Base-by-base conservation (phyloP, 2,888 invertebrate genomes). In the Drosophila robusta region DNA sequence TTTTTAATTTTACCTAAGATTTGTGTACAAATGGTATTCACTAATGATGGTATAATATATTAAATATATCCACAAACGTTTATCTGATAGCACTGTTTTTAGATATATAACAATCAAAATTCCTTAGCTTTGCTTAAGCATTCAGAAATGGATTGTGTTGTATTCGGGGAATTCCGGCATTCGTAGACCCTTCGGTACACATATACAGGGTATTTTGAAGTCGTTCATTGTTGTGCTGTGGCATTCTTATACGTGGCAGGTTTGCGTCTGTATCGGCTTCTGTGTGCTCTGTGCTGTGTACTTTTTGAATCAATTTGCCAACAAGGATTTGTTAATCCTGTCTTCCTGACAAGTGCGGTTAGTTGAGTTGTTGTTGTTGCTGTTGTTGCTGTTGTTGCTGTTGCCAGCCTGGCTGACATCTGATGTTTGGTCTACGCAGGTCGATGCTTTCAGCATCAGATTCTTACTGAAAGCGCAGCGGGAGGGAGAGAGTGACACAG, bases 331-430 rank as follows among this genome's bases (percentile, higher is more conserved):
- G 89, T 90, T 90, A 90, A 90, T 90, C 90, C 90, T 89, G 90
- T 90, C 90, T 90, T 87, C 80, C 87, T 90, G 90, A 90, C 90
- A 90, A 90, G 90, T 90, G 90, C 89, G 90, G 90, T 90, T 90
- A 89, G 79, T 80, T 78, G 86, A 80, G 75, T 82, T 87, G 85
- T 71, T 78, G 78, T 29, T 63, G 67, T 4, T 71, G 75, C 80
- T 87, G 85, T 71, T 78, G 78, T 29, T 63, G 67, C 4, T 71
- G 68, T 24, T 62, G 54, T 11, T 61, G 58, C 22, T 68, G 38
- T n/a, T 38, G 65, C 32, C 16, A 41, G 52, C 42, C 49, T 38
- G 74, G 51, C 68, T 82, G 78, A 78, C 79, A 71, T 83, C 80
- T 72, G 68, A 71, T 78, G 79, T 80, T 73, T 42, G 66, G 51